phyloP scores from a whole-genome alignment of 2,113 vertebrate species.

The Tragulus kanchil region DNA sequence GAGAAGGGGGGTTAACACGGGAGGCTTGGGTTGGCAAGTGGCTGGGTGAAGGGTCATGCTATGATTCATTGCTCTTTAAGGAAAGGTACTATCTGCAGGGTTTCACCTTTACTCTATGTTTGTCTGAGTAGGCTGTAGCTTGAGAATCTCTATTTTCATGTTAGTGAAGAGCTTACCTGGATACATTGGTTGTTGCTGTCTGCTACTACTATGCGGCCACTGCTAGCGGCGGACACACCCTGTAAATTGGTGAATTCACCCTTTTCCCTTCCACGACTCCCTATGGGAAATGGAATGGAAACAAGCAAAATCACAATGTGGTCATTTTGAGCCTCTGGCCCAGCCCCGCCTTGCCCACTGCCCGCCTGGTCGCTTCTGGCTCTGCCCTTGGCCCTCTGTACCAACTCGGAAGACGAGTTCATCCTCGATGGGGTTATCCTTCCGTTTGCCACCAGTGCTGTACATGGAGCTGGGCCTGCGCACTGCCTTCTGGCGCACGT shows the following conservation, averaged over 20 bases:
- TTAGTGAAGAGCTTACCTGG: slow-evolving; percentile 88
- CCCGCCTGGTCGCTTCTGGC: accelerated
- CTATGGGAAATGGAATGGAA: slow-evolving; percentile 81
- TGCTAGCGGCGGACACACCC: slow-evolving; percentile 95
- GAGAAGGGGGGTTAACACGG: neutral
- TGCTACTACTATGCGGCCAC: slow-evolving; percentile 95
- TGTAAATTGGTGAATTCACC: slow-evolving; percentile 98
- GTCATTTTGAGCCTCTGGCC: neutral
- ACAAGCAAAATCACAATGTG: neutral
- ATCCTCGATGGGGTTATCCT: slow-evolving; percentile 92
- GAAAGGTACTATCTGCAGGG: neutral
- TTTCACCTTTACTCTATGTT: neutral
- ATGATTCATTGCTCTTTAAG: neutral
- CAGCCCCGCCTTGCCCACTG: accelerated
- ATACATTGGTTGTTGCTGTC: slow-evolving; percentile 99
- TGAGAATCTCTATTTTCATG: neutral
- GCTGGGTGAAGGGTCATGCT: neutral
- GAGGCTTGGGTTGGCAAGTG: neutral
- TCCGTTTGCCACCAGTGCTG: slow-evolving; percentile 95
- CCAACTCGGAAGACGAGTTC: slow-evolving; percentile 95
- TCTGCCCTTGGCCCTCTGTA: slow-evolving; percentile 80
- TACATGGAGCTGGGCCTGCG: slow-evolving; percentile 98
- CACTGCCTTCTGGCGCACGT: slow-evolving; percentile 96
- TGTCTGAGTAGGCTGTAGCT: neutral
- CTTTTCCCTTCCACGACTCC: slow-evolving; percentile 95